Conservation (phyloP, 1,140 invertebrate species). For the Papilio polyxenes region DNA sequence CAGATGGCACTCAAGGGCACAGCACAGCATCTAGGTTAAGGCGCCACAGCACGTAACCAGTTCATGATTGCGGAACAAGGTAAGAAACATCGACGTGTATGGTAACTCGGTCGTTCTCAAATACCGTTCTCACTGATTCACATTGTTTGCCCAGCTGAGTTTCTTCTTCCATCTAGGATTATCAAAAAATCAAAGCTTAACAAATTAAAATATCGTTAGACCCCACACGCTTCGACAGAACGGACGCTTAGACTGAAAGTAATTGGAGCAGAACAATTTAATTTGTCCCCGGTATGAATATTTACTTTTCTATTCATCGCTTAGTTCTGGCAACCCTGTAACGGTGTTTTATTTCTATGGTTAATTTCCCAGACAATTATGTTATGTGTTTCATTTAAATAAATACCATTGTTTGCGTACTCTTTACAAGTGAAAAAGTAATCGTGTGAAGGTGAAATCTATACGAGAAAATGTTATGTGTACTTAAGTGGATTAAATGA, state of each 20-base stretch:
- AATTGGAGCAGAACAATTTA: slow-evolving; percentile 18
- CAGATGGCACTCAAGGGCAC: slow-evolving; percentile 60
- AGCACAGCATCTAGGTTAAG: slow-evolving; percentile 62
- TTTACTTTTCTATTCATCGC: slow-evolving; percentile 1
- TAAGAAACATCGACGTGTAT: slow-evolving; percentile 60
- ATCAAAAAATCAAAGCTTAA: not conserved
- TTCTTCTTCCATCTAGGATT: slow-evolving; percentile 43
- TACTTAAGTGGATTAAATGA: not conserved
- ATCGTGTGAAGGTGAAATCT: slow-evolving; percentile 20
- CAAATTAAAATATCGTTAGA: not conserved
- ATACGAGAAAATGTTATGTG: slow-evolving; percentile 7
- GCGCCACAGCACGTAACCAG: slow-evolving; percentile 59
- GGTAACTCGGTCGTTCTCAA: slow-evolving; percentile 58
- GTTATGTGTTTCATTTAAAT: slow-evolving; percentile 15
- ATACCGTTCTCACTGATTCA: slow-evolving; percentile 60
- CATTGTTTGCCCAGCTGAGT: slow-evolving; percentile 55
- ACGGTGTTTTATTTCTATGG: slow-evolving; percentile 14
- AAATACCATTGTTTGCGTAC: slow-evolving; percentile 2
- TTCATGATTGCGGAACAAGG: slow-evolving; percentile 69
- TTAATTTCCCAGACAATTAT: slow-evolving; percentile 21
- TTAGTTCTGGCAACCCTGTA: slow-evolving; percentile 18
- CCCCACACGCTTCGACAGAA: not conserved
- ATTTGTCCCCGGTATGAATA: slow-evolving; percentile 4
- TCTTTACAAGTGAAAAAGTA: slow-evolving; percentile 9
- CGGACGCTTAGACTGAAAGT: not conserved